These are phyloP conservation scores for Cossypha heuglini DNA, from an alignment of 2,797 vertebrate genomes.

Conservation along the genomic window DNA sequence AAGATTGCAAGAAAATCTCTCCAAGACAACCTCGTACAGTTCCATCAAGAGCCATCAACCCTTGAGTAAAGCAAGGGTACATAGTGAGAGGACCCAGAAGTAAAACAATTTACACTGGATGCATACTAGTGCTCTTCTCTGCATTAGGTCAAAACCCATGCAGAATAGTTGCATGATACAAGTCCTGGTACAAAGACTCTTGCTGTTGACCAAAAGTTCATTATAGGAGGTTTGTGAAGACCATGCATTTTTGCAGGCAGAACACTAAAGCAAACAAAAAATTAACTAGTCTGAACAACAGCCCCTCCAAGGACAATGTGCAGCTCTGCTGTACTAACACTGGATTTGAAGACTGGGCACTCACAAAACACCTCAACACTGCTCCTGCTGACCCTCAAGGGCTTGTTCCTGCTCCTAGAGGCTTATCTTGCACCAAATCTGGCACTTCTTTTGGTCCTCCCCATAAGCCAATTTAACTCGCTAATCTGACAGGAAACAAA, in stretches of 20 bases:
- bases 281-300: background rate
- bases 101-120: background rate
- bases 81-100: background rate
- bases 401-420: constrained; percentile 14
- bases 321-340: background rate
- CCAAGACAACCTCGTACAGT: background rate
- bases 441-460: background rate
- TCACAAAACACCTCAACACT: background rate
- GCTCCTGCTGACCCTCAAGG: background rate
- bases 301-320: fast-evolving
- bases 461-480: constrained; percentile 26
- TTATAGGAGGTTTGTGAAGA: background rate
- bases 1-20: background rate
- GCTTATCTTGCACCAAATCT: constrained; percentile 51
- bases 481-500: constrained; percentile 65
- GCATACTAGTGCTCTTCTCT: background rate
- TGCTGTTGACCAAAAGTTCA: background rate
- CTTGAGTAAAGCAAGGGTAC: background rate
- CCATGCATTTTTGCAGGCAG: background rate
- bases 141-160: background rate
- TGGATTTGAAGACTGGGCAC: background rate
- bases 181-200: background rate
- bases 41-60: background rate
- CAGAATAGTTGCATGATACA: background rate
- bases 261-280: background rate